Evolutionary conservation across 2,888 invertebrate species (phyloP), one percentile per base, ranked within the genome.

Genomic region (Drosophila subsilvestris): DNA sequence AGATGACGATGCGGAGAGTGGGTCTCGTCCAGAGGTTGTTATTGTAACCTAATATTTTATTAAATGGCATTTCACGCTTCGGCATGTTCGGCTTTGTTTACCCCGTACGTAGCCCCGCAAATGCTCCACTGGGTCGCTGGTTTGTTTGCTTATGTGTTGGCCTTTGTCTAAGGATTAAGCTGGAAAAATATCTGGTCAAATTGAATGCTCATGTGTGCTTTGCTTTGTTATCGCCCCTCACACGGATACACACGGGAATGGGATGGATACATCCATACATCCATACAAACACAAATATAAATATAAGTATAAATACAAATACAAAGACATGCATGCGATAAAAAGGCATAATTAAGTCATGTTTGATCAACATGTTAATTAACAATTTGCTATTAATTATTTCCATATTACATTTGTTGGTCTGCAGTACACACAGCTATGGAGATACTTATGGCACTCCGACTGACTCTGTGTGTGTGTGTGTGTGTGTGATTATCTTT

Each of bases 351-450:
- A 71, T 70, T 57, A 53, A 63, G 70, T 63, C 71, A 70, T 85
- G 81, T 87, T 83, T 87, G 85, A 86, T 86, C 76, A 87, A 87
- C 87, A 85, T 83, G 79, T 84, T 85, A 87, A 86, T 83, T 85
- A 87, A 80, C 75, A 79, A 67, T 80, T 83, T 76, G 69, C 78
- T 75, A 85, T 85, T 85, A 85, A 87, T 86, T 87, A 85, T 79
- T 76, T 85, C 76, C 79, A 71, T 74, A 85, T 85, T 77, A 83
- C 78, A 78, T 45, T 67, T 68, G 48, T 67, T 42, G 50, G 14
- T 42, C 59, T 29, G 61, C 63, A 42, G n/a, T 32, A 47, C 27
- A 32, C 37, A 22, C 1, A 50, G 25, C 3, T 17, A 56, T 37
- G 45, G 48, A 56, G 45, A 37, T 42, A 48, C 14, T 18, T 5